Evolutionary conservation across 2,797 vertebrate species (phyloP).

Genomic region (Merluccius polli): DNA sequence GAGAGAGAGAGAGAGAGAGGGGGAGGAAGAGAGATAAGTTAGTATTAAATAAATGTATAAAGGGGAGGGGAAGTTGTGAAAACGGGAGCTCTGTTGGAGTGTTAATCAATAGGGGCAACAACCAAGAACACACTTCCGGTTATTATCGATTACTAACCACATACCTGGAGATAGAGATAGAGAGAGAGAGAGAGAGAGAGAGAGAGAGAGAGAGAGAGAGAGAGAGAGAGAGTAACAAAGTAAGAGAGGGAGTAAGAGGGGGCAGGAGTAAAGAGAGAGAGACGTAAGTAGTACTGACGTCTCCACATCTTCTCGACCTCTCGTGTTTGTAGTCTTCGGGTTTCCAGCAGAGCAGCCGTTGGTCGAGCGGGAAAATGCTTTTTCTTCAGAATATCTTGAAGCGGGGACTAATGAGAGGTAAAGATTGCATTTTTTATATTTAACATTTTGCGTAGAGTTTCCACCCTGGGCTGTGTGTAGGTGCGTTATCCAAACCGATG

Average conservation of each 20-base stretch:
- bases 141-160: slow-evolving; percentile 29
- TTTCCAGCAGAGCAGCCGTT: slow-evolving; percentile 44
- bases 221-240: slow-evolving; percentile 8
- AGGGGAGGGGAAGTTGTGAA: slow-evolving; percentile 45
- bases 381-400: slow-evolving; percentile 76
- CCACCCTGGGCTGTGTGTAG: neutral
- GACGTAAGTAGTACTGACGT: slow-evolving; percentile 39
- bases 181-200: slow-evolving; percentile 4
- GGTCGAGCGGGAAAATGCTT: slow-evolving; percentile 65
- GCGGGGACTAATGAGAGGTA: slow-evolving; percentile 75
- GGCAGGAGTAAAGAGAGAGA: slow-evolving; percentile 12
- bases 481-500: too few species aligned
- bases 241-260: neutral
- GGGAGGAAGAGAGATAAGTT: slow-evolving; percentile 30
- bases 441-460: neutral
- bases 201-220: slow-evolving; percentile 4
- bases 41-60: slow-evolving; percentile 62
- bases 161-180: neutral
- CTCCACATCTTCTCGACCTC: slow-evolving; percentile 18
- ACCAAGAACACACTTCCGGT: slow-evolving; percentile 26
- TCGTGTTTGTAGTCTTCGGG: slow-evolving; percentile 18
- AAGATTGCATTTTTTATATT: neutral
- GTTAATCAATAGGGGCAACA: slow-evolving; percentile 2
- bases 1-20: slow-evolving; percentile 10
- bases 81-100: slow-evolving; percentile 28